A percentile compares a stretch with the other conserved stretches of the same genome.
Evolutionary conservation across 1,140 invertebrate genomes (phyloP).

Genomic region (Calycopis cecrops): DNA sequence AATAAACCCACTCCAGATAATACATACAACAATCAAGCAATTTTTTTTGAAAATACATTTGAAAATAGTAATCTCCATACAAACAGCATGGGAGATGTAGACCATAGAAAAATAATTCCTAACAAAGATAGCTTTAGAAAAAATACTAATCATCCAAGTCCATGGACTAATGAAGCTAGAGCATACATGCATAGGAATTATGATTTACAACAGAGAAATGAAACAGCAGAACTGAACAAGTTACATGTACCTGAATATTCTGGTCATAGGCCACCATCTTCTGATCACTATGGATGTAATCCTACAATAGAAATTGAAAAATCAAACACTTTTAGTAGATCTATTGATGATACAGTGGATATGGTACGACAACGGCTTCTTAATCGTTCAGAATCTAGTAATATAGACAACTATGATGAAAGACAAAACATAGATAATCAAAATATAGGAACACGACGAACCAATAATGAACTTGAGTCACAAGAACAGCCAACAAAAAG

Average conservation of each 20-base stretch:
- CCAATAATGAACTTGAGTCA: conserved; percentile 24
- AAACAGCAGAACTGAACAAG: conserved; percentile 34
- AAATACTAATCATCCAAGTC: conserved; percentile 18
- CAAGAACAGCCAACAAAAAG: conserved; percentile 40
- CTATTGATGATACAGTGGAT: conserved; percentile 64
- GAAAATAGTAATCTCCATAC: conserved; percentile 27
- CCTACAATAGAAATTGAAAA: conserved; percentile 41
- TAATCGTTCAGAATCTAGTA: conserved; percentile 42
- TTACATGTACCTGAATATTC: conserved; percentile 35
- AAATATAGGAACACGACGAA: conserved; percentile 17
- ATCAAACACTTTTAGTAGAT: conserved; percentile 53
- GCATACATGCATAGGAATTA: conserved; percentile 5
- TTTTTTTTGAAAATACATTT: conserved; percentile 11
- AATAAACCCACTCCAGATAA: conserved; percentile 18
- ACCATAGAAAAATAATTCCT: conserved; percentile 39
- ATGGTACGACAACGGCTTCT: conserved; percentile 54
- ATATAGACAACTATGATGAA: conserved; percentile 22
- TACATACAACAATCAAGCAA: conserved; percentile 21
- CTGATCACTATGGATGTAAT: conserved; percentile 59
- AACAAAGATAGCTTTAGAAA: conserved; percentile 21
- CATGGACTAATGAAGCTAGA: conserved; percentile 26
- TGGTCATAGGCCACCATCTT: conserved; percentile 60
- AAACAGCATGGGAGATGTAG: conserved; percentile 56
- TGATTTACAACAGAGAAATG: conserved; percentile 17
- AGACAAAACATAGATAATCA: conserved; percentile 23